Base-by-base conservation (phyloP, 2,113 vertebrate species). In the Fregata magnificens region DNA sequence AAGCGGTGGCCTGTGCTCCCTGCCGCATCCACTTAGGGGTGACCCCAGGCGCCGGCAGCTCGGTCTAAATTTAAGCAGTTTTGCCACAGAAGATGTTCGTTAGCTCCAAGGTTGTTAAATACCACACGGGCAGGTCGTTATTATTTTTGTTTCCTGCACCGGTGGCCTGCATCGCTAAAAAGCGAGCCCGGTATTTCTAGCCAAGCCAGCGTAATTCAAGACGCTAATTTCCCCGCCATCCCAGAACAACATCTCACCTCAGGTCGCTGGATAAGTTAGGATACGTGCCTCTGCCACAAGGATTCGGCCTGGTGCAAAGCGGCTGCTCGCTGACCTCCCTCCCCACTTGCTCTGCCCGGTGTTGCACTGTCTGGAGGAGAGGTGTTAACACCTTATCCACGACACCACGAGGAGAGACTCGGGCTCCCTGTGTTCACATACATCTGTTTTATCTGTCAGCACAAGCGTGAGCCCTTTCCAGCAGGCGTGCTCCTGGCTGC, bases 331-430 rank as follows among this genome's bases (percentile, higher is more conserved):
- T 25, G 22, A 6, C 25, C 42, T 34, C 22, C 62, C 1, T 0
- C 44, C 38, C 4, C 4, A 0, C 12, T 10, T 25, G 42, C 52
- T 24, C 9, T 72, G 22, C 31, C 22, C 1, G 3, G 13, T 2
- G 56, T 2, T 9, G 10, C 0, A 0, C 40, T 38, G 45, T 18
- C 1, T 2, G 45, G 42, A 21, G 26, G 26, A 18, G 53, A 20
- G 38, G 5, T 11, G 11, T 18, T 1, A 24, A 16, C 8, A 21
- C 28, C 53, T 28, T 11, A 3, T 4, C 36, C 20, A 0, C 9
- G 2, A 7, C 9, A 1, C 32, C 16, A 4, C 11, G 20, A 24
- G 12, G 11, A 65, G 7, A 47, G 4, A 13, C 29, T 9, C 8
- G 0, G 29, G 31, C 34, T 63, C 47, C 25, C 36, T 5, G 0